phyloP scores from a whole-genome alignment of 2,113 vertebrate genomes.

The Baryphthengus martii region DNA sequence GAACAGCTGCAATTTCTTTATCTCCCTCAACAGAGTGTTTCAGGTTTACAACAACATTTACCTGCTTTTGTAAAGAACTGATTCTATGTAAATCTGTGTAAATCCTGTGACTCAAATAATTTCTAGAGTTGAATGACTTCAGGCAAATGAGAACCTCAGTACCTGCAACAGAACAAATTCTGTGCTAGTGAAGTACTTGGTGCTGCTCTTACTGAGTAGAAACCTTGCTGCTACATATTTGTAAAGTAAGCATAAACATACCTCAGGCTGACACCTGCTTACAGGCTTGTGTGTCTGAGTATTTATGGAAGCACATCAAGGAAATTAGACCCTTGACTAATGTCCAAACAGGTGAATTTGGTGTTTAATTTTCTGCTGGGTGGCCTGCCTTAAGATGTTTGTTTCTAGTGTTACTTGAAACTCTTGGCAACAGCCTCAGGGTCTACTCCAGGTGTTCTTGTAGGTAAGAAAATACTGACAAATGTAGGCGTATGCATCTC shows the following conservation, averaged over 20 bases:
- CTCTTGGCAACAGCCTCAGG: background rate
- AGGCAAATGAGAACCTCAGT: background rate
- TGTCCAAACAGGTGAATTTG: background rate
- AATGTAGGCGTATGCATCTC: background rate
- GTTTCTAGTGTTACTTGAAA: background rate
- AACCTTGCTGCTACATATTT: background rate
- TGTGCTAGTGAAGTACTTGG: background rate
- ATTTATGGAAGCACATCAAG: background rate
- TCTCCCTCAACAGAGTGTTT: rapidly evolving
- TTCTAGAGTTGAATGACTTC: background rate
- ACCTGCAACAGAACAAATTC: background rate
- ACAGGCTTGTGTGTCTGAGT: background rate
- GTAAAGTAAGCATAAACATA: background rate
- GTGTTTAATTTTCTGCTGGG: background rate
- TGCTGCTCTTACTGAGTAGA: background rate
- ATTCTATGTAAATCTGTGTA: background rate
- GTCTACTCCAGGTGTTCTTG: background rate
- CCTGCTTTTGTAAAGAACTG: background rate
- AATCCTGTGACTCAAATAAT: background rate
- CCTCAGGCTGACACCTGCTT: background rate
- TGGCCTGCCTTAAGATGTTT: background rate
- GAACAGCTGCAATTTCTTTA: background rate
- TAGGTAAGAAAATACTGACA: background rate
- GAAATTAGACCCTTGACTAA: background rate
- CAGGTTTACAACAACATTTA: background rate